phyloP scores from a whole-genome alignment of 92 coral and sea anemone species.

The Porites lobata region DNA sequence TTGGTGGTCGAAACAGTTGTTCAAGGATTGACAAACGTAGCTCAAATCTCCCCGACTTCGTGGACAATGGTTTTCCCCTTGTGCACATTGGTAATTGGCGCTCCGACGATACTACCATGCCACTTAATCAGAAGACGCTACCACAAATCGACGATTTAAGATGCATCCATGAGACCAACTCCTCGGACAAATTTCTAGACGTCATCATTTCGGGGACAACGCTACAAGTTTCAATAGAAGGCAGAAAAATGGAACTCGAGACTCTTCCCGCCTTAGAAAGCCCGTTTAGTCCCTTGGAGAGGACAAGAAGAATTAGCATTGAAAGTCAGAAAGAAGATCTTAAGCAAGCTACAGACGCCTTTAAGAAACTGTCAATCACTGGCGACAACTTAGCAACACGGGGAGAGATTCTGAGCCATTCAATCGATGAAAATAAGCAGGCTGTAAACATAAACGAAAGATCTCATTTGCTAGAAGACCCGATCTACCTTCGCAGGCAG shows the following conservation, averaged over 20 bases:
- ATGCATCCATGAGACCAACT: not conserved
- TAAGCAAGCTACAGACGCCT: not conserved
- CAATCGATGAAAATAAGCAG: not conserved
- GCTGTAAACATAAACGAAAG: not conserved
- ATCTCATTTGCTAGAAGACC: not conserved
- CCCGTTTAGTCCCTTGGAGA: not conserved
- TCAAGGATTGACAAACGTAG: not conserved
- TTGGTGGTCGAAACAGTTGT: slow-evolving; percentile 1
- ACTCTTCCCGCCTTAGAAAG: not conserved
- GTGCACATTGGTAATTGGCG: slow-evolving; percentile 37
- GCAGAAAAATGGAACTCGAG: not conserved
- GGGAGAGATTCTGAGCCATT: not conserved
- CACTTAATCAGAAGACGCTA: not conserved
- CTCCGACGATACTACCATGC: not conserved
- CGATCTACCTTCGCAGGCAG: not conserved
- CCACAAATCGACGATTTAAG: not conserved
- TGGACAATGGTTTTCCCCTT: not conserved
- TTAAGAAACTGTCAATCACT: not conserved
- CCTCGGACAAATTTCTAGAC: not conserved
- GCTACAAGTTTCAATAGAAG: too few relatives aligned
- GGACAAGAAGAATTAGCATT: not conserved
- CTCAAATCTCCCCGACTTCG: not conserved
- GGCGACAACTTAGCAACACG: not conserved
- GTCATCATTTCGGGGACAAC: not conserved
- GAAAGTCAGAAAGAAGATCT: not conserved